A percentile compares a stretch with the other conserved stretches of the same genome.
Evolutionary conservation across 2,888 invertebrate species (phyloP).

Genomic region (Thelaira solivaga): DNA sequence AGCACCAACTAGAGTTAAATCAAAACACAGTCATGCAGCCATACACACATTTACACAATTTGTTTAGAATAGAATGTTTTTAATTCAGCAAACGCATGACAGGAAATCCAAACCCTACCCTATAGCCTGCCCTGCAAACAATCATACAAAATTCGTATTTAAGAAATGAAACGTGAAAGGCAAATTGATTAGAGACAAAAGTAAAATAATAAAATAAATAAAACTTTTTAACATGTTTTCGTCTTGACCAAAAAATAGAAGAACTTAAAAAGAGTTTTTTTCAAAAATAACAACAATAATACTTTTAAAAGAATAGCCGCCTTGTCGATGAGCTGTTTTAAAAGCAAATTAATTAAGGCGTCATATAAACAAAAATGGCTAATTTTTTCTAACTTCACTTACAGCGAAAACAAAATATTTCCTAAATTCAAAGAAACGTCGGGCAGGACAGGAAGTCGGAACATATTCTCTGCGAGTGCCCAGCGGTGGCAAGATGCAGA

Average conservation of each 20-base stretch:
- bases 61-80: conserved; percentile 33
- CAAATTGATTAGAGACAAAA: conserved; percentile 52
- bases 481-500: too few species aligned
- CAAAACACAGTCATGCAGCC: not conserved
- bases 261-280: not conserved
- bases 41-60: not conserved
- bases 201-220: conserved; percentile 36
- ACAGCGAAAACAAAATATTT: too few species aligned
- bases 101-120: conserved; percentile 34
- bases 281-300: not conserved
- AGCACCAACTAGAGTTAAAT: conserved; percentile 26
- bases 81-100: conserved; percentile 32
- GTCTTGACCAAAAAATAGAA: conserved; percentile 1
- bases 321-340: too few species aligned
- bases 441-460: too few species aligned
- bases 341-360: too few species aligned
- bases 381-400: too few species aligned
- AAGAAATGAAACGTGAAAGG: conserved; percentile 53
- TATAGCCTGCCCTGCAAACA: not conserved
- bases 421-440: too few species aligned
- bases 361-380: too few species aligned
- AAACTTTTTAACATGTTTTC: conserved; percentile 42
- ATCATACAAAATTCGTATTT: not conserved
- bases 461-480: too few species aligned
- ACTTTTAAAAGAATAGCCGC: too few species aligned